Conservation (phyloP, 2,888 invertebrate species). For the Atrina japonica region DNA sequence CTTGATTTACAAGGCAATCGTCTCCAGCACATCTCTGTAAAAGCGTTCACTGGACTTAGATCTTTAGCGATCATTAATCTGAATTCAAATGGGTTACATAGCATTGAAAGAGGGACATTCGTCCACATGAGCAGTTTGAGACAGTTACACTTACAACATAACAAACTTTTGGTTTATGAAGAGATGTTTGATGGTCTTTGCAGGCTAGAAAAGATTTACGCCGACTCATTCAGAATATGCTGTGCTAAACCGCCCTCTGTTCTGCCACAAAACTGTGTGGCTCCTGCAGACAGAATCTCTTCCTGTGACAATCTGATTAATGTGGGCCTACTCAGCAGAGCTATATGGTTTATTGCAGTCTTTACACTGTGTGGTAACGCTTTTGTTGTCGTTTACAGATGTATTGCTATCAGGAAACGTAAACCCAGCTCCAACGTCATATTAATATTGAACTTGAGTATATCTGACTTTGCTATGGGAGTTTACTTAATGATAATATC, state of each 20-base stretch:
- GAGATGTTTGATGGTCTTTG: constrained; percentile 1
- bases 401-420: not conserved
- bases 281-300: not conserved
- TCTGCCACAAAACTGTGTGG: not conserved
- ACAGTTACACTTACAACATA: not conserved
- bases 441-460: constrained; percentile 4
- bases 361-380: not conserved
- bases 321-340: not conserved
- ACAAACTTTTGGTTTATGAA: not conserved
- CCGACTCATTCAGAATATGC: constrained; percentile 7
- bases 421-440: not conserved
- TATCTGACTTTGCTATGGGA: constrained; percentile 19
- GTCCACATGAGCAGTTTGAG: not conserved
- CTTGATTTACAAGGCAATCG: not conserved
- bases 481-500: constrained; percentile 9
- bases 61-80: not conserved
- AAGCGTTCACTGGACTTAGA: not conserved
- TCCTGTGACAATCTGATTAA: not conserved
- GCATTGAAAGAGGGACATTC: not conserved
- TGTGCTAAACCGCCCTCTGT: constrained; percentile 3
- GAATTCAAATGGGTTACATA: not conserved
- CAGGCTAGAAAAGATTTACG: not conserved
- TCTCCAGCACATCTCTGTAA: not conserved
- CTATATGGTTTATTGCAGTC: not conserved
- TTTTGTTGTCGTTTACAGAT: not conserved